These are phyloP conservation scores for Dinothrombium tinctorium DNA, from an alignment of 1,140 invertebrate species.

Conservation along the genomic window DNA sequence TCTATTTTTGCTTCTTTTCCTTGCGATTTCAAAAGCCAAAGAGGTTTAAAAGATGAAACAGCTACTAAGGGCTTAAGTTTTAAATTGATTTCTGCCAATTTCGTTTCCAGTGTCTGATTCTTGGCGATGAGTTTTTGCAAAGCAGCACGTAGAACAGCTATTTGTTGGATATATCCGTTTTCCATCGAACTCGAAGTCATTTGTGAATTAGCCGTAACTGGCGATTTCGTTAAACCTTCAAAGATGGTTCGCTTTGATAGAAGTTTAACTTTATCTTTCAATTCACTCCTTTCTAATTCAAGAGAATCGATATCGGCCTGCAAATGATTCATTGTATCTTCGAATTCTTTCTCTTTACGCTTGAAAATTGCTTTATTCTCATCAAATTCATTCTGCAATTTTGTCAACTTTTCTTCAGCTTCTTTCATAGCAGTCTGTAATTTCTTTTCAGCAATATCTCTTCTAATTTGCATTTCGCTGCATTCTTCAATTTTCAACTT, in stretches of 20 bases:
- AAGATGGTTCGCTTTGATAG: slow-evolving; percentile 43
- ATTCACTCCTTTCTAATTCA: slow-evolving; percentile 68
- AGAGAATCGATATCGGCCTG: slow-evolving; percentile 78
- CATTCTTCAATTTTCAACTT: slow-evolving; percentile 81
- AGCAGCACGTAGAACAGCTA: slow-evolving; percentile 18
- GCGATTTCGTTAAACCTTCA: slow-evolving; percentile 27
- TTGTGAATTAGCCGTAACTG: slow-evolving; percentile 7
- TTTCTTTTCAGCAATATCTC: slow-evolving; percentile 80
- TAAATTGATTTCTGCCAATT: slow-evolving; percentile 1
- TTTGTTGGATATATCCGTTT: slow-evolving; percentile 14
- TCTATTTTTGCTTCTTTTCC: neutral
- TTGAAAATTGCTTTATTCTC: slow-evolving; percentile 50
- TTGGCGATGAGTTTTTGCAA: slow-evolving; percentile 20
- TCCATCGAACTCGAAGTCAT: neutral
- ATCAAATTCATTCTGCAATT: slow-evolving; percentile 57
- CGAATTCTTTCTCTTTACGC: slow-evolving; percentile 72
- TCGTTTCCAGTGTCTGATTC: slow-evolving; percentile 18
- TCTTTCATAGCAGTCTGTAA: slow-evolving; percentile 58
- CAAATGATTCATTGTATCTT: slow-evolving; percentile 83
- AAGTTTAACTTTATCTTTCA: slow-evolving; percentile 69
- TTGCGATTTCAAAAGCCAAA: slow-evolving; percentile 3
- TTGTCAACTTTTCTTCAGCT: slow-evolving; percentile 33
- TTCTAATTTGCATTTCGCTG: slow-evolving; percentile 70
- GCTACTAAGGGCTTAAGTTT: neutral
- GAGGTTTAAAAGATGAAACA: slow-evolving; percentile 3